Evolutionary conservation across 2,888 invertebrate genomes (phyloP).

Genomic region (Heliconius cydno): DNA sequence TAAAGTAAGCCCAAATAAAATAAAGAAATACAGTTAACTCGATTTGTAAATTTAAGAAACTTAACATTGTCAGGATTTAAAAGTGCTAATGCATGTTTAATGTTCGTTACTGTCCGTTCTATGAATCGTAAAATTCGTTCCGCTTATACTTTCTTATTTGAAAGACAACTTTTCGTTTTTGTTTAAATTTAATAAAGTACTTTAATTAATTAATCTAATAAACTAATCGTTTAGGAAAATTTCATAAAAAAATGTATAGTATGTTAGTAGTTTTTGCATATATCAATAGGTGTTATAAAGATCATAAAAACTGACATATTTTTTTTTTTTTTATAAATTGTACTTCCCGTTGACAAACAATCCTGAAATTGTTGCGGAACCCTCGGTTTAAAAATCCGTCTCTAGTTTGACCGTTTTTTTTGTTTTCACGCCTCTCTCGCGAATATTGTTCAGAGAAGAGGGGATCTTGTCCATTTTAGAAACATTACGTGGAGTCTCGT

Average conservation of each 20-base stretch:
- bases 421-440: too few species aligned
- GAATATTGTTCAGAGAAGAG: neutral
- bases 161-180: neutral
- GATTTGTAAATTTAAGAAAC: constrained; percentile 30
- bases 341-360: too few species aligned
- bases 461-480: neutral
- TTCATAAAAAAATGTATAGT: too few species aligned
- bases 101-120: constrained; percentile 54
- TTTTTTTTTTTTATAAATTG: too few species aligned
- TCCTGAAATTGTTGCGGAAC: too few species aligned
- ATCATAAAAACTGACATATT: too few species aligned
- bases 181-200: neutral
- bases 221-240: too few species aligned
- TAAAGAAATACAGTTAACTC: constrained; percentile 17
- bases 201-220: too few species aligned
- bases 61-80: constrained; percentile 40
- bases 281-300: too few species aligned
- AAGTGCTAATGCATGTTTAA: constrained; percentile 77
- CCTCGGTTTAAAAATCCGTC: too few species aligned
- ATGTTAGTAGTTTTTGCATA: too few species aligned
- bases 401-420: too few species aligned
- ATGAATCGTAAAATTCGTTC: constrained; percentile 3
- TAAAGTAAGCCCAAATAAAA: constrained; percentile 17
- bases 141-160: neutral
- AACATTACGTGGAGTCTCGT: neutral